phyloP scores from a whole-genome alignment of 2,888 invertebrate species.

The Hypsopygia costalis region DNA sequence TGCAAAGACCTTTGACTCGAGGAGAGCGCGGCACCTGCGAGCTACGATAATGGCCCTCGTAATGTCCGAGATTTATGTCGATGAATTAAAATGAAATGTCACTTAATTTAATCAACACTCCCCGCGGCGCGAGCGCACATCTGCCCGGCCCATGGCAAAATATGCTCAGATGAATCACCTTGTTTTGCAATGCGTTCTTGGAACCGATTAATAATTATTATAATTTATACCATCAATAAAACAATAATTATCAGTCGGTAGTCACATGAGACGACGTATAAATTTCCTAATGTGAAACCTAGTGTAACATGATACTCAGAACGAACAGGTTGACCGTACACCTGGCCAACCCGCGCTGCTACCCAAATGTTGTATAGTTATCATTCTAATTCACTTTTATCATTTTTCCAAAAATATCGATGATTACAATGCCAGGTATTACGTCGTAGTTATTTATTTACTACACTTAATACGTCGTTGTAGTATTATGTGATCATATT shows the following conservation, averaged over 20 bases:
- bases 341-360: constrained; percentile 48
- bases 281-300: constrained; percentile 79
- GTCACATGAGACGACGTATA: constrained; percentile 75
- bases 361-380: constrained; percentile 14
- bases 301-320: constrained; percentile 66
- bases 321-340: constrained; percentile 63
- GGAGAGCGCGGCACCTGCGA: constrained; percentile 48
- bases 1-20: constrained; percentile 46
- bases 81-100: constrained; percentile 73
- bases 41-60: constrained; percentile 53
- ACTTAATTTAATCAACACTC: constrained; percentile 68
- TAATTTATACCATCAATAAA: constrained; percentile 73
- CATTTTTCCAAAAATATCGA: constrained; percentile 49
- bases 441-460: no score
- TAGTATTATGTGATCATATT: no score
- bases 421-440: constrained; percentile 23
- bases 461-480: no score
- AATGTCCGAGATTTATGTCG: constrained; percentile 63
- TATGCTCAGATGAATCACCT: constrained; percentile 66
- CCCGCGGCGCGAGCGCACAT: constrained; percentile 57
- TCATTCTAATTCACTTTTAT: constrained; percentile 49
- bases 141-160: constrained; percentile 44
- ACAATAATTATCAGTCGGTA: constrained; percentile 75
- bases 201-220: constrained; percentile 72
- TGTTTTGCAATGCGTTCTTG: constrained; percentile 73